Base-by-base conservation (phyloP, 1,140 invertebrate genomes). In the Drosophila biarmipes region DNA sequence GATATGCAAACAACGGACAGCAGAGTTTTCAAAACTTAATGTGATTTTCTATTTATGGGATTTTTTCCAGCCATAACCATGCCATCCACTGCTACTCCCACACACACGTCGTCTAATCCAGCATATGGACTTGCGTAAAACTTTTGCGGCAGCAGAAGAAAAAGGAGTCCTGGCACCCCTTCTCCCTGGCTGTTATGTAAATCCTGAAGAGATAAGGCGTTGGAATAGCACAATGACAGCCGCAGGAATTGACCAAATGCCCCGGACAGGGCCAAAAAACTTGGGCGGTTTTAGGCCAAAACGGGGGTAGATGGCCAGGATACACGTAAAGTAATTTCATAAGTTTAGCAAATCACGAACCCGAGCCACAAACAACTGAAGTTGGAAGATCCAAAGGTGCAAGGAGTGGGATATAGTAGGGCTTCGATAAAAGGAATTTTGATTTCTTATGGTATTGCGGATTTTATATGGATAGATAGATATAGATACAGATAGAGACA, bases 331-430 rank as follows among this genome's bases (percentile, higher is more conserved):
- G 85, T 89, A 84, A 89, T 89, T 87, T 89, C 80, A 89, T 89
- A 89, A 89, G 84, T 89, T 89, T 89, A 90, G 84, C 84, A 89
- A 89, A 89, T 89, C 84, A 90, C 85, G 85, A 87, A 87, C 79
- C 84, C 79, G 59, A 63, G 81, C 84, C 71, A 87, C 82, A 89
- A 87, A 87, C 75, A 89, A 87, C 63, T 59, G 15, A 24, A 48
- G 35, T 27, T 45, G 21, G 40, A 49, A 38, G 42, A 35, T 34
- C 17, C 11, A 27, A 67, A 64, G 59, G 63, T 64, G 35, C 6
- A 48, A 24, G 31, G 27, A 7, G 10, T 31, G 17, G 42, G 17
- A 12, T 52, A 52, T 21, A 67, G 63, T 21, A 3, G 5, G 2
- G 4, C 6, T n/a, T 66, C 35, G 4, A 2, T 31, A 40, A 2